A percentile compares a stretch with the other conserved stretches of the same genome.
Conservation (phyloP, 92 coral and sea anemone genomes). For the Phenganax marumi region DNA sequence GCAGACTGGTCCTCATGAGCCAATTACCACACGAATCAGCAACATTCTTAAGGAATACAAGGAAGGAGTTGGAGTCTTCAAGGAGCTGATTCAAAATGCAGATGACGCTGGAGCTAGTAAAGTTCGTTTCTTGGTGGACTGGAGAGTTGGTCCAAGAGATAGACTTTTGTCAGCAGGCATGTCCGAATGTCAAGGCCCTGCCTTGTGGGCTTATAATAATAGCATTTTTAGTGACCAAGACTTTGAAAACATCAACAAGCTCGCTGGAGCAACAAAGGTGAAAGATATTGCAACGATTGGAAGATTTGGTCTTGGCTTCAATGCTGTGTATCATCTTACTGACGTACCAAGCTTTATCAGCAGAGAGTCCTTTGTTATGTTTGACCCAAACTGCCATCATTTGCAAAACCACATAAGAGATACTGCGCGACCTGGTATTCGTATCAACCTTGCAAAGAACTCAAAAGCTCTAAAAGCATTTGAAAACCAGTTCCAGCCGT, state of each 20-base stretch:
- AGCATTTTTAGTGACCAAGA: slow-evolving; percentile 77
- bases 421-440: slow-evolving; percentile 69
- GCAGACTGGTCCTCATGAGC: slow-evolving; percentile 78
- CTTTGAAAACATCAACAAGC: slow-evolving; percentile 88
- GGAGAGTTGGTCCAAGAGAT: slow-evolving; percentile 69
- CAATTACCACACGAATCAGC: slow-evolving; percentile 79
- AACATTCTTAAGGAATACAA: slow-evolving; percentile 75
- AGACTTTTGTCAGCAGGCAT: slow-evolving; percentile 73
- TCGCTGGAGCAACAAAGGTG: slow-evolving; percentile 89
- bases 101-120: slow-evolving; percentile 91
- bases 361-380: slow-evolving; percentile 83
- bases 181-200: slow-evolving; percentile 89
- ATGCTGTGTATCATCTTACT: slow-evolving; percentile 76
- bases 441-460: slow-evolving; percentile 51
- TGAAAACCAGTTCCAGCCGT: slow-evolving; percentile 66
- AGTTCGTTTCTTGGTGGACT: slow-evolving; percentile 79
- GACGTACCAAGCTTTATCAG: slow-evolving; percentile 90
- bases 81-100: slow-evolving; percentile 89
- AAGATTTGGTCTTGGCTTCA: slow-evolving; percentile 86
- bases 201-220: slow-evolving; percentile 85
- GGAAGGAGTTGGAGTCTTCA: slow-evolving; percentile 70
- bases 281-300: slow-evolving; percentile 73
- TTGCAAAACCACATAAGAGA: slow-evolving; percentile 66
- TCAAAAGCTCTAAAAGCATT: slow-evolving; percentile 57
- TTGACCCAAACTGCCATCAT: slow-evolving; percentile 82